Base-by-base conservation (phyloP, 2,888 invertebrate species). In the Marronus borbonicus region DNA sequence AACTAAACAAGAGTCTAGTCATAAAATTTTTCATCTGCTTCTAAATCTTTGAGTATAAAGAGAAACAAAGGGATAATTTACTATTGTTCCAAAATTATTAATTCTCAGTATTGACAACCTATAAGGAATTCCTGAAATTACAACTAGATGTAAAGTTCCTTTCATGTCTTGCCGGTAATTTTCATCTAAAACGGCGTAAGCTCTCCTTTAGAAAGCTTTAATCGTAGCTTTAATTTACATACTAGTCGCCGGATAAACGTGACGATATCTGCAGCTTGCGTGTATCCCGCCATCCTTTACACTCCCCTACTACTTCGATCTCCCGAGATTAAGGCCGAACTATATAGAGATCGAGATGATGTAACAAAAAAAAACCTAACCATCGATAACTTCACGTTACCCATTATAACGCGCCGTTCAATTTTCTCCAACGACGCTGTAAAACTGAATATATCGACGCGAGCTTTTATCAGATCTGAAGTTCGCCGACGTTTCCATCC, bases 391-490 rank as follows among this genome's bases (percentile, higher is more conserved):
- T 74, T 70, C 60, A 55, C 55, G 62, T 68, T 76, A 60, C 76
- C 55, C 68, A 70, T 78, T 72, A 76, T 79, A 77, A 76, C 74
- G 65, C 79, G 76, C 74, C 76, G 79, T 79, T 81, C 80, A 80
- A 82, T 80, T 82, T 80, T 81, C 78, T 62, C 58, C 70, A 69
- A 81, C 79, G 81, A 81, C 77, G 81, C 79, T 78, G 77, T 81
- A 81, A 81, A 81, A 80, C 77, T 55, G 74, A 79, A 80, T 80
- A 81, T 82, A 79, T 80, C 80, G 80, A 77, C 79, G 64, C 74
- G 66, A 74, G 60, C 77, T 81, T 81, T 82, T 82, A 82, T 82
- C 82, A 81, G 82, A 81, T 82, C 79, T 78, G 79, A 81, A 81
- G 80, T 81, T 79, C 76, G 80, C 72, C 68, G 80, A 80, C 79